Conservation (phyloP, 2,113 vertebrate species). For the Garra rufa region DNA sequence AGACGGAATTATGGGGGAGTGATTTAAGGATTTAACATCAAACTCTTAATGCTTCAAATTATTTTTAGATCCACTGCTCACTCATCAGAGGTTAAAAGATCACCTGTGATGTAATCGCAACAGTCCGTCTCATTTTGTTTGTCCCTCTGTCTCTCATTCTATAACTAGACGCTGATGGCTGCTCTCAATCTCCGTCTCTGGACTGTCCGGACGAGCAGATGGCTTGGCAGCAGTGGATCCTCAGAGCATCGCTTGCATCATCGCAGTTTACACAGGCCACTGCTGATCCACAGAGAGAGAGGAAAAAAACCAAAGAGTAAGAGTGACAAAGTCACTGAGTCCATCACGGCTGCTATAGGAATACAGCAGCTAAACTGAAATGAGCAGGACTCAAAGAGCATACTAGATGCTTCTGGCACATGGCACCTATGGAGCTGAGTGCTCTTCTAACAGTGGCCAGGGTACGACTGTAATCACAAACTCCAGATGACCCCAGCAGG, state of each 20-base stretch:
- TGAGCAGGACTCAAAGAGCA: constrained; percentile 65
- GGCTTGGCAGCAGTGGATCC: constrained; percentile 74
- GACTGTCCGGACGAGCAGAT: constrained; percentile 69
- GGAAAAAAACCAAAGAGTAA: constrained; percentile 29
- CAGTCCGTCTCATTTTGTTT: background rate
- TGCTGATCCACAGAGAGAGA: constrained; percentile 65
- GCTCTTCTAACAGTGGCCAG: constrained; percentile 24
- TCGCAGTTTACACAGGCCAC: constrained; percentile 64
- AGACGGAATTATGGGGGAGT: background rate
- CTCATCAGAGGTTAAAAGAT: background rate
- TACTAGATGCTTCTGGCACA: constrained; percentile 61
- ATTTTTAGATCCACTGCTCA: background rate
- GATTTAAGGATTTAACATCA: background rate
- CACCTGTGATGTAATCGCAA: background rate
- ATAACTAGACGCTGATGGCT: constrained; percentile 25
- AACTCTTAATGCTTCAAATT: background rate
- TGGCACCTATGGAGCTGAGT: constrained; percentile 10
- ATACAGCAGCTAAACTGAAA: constrained; percentile 67
- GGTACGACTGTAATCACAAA: constrained; percentile 54
- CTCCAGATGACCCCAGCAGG: constrained; percentile 62
- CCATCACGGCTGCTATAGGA: constrained; percentile 34
- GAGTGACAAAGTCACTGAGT: constrained; percentile 28
- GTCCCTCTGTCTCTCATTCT: constrained; percentile 22
- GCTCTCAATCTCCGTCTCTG: constrained; percentile 37
- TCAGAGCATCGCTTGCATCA: constrained; percentile 66